Evolutionary conservation across 1,140 invertebrate genomes (phyloP), one percentile per base, ranked within the genome.

Genomic region (Spodoptera litura): DNA sequence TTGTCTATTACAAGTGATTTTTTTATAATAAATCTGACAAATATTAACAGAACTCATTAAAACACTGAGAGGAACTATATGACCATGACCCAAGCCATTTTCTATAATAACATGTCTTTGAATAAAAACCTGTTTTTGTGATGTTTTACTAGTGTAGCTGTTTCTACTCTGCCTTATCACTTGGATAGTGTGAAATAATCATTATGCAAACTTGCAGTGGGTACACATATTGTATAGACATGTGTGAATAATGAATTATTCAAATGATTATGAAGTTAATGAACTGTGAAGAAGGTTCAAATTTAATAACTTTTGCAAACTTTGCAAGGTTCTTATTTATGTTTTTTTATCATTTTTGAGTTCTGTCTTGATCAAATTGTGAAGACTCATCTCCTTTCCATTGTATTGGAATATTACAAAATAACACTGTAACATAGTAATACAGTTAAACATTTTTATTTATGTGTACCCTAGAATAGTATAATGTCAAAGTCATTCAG

Each of bases 11-110:
- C 25, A 44, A 38, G 35, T n/a, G 8, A 13, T 31, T 52, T 53
- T 68, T 68, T 52, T 53, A n/a, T 52, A n/a, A 31, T n/a, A 52
- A 27, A 51, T n/a, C 49, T 49, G 12, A 53, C 49, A 52, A 31
- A n/a, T 55, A 13, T 55, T 13, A 55, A 25, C 8, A 44, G 15
- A 31, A 52, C 44, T 62, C 49, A 44, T 53, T 64, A 62, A 61
- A 64, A 44, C 38, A 31, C 20, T 9, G 20, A 53, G 49, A 52
- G n/a, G 25, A 27, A 53, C 25, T 25, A 61, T 49, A 64, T 75
- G 73, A 52, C 73, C 73, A 38, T 75, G 73, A 62, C 73, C 73
- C 49, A 64, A 75, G 73, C 58, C 58, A 75, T 75, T 75, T 75
- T 75, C 55, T 75, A 53, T 44, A 75, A 62, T 55, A 75, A 75